Evolutionary conservation across 2,888 invertebrate species (phyloP).

Genomic region (Drosophila conformis): DNA sequence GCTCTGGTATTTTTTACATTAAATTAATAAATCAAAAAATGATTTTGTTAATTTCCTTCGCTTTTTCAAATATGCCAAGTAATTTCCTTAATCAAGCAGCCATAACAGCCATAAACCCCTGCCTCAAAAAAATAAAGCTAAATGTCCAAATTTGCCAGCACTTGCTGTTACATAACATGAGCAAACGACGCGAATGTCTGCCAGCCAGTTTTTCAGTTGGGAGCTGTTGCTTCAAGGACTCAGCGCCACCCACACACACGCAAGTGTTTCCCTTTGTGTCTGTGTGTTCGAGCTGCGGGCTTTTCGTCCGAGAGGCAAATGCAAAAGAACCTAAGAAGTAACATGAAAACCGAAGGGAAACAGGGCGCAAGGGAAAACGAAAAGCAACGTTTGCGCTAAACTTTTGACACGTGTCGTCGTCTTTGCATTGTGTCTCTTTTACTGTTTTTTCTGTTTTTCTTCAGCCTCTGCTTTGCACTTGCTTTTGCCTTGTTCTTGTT

Average conservation of each 20-base stretch:
- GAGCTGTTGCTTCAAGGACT: slow-evolving; percentile 77
- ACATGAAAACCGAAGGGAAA: background rate
- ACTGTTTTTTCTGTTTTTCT: background rate
- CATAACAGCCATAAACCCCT: background rate
- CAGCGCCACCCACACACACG: slow-evolving; percentile 27
- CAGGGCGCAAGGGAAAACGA: slow-evolving; percentile 5
- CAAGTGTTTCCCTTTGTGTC: slow-evolving; percentile 8
- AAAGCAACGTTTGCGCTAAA: slow-evolving; percentile 47
- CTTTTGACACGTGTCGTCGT: slow-evolving; percentile 65
- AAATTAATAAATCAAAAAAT: background rate
- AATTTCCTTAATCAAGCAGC: background rate
- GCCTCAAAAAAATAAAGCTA: background rate
- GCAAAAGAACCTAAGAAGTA: slow-evolving; percentile 26
- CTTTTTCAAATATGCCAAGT: background rate
- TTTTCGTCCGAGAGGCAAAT: slow-evolving; percentile 34
- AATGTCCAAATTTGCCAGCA: background rate
- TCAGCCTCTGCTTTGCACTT: background rate
- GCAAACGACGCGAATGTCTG: slow-evolving; percentile 18
- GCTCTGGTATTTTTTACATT: background rate
- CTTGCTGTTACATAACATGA: slow-evolving; percentile 26
- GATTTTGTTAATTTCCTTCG: background rate
- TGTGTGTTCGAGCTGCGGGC: slow-evolving; percentile 14
- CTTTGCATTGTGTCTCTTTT: slow-evolving; percentile 15
- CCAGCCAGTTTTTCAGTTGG: slow-evolving; percentile 9
- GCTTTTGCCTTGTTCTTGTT: background rate